Base-by-base conservation (phyloP, 2,113 vertebrate genomes). In the Halcyon malimbica region DNA sequence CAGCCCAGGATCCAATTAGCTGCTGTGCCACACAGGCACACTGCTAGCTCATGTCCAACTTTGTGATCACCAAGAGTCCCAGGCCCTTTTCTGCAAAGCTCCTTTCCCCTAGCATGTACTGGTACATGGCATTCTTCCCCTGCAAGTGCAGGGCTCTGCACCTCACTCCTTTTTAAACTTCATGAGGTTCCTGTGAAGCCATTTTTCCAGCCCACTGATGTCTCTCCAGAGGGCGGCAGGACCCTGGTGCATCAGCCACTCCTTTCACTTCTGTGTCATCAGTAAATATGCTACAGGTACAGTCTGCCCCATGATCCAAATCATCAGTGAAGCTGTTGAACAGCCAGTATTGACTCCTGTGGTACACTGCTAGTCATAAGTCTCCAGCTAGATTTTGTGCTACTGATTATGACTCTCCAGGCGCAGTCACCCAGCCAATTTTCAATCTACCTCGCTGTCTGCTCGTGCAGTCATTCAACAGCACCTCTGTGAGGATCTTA, bases 251-350 rank as follows among this genome's bases (percentile, higher is more conserved):
- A 25, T 16, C 10, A n/a, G 5, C 5, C 37, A 11, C 4, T 69
- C 17, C 5, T 4, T 9, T 7, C 10, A 15, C 11, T 5, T 35
- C 31, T 10, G 2, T 25, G 10, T 9, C 74, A 74, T 2, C 3
- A 1, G 11, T 3, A 39, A 68, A 63, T 6, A 2, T 15, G 12
- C 28, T 35, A 4, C 8, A 5, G 11, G 8, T 25, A 26, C 16
- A 26, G 35, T 87, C 0, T 19, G 11, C 11, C 13, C 15, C 25
- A 51, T 6, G 39, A 64, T 1, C 24, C 35, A 39, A 2, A 35
- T 9, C 9, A 24, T 6, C 24, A 42, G 4, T 1, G 4, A 64
- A 56, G 10, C 7, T 2, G 0, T 0, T 46, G 13, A 51, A 57
- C 2, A 13, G 1, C 3, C 11, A 28, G 15, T 3, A 68, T 0